Conservation (phyloP, 2,113 vertebrate species). For the Macrotus californicus region DNA sequence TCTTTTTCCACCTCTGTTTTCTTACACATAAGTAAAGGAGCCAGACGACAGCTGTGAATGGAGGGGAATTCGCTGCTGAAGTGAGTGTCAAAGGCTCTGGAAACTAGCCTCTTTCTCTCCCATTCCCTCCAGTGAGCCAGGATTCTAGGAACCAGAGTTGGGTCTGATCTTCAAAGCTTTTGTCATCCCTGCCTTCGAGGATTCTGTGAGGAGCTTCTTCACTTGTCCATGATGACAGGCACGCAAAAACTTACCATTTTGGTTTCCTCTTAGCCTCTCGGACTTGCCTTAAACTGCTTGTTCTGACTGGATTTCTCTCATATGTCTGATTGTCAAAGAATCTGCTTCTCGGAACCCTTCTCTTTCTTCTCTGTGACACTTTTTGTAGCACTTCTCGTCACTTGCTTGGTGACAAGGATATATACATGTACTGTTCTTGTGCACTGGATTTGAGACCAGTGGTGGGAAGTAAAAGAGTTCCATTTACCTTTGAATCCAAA, state of each 20-base stretch:
- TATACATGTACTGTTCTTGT: neutral
- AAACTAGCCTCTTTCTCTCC: neutral
- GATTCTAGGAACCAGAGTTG: neutral
- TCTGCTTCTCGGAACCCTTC: neutral
- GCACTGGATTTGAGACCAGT: neutral
- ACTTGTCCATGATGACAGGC: neutral
- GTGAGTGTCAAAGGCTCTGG: neutral
- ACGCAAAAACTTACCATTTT: neutral
- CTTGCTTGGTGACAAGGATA: neutral
- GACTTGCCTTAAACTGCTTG: neutral
- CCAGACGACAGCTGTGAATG: accelerated
- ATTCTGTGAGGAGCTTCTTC: neutral
- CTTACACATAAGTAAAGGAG: neutral
- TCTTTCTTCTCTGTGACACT: neutral
- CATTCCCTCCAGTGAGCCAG: neutral
- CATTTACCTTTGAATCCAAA: neutral
- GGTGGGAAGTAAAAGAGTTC: neutral
- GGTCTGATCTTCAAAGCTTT: neutral
- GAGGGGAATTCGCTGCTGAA: neutral
- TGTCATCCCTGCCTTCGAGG: neutral
- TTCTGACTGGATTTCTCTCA: neutral
- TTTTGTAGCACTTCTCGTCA: neutral
- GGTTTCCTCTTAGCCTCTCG: neutral
- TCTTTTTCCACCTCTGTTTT: neutral
- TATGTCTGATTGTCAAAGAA: neutral